phyloP scores from a whole-genome alignment of 1,140 invertebrate species.

The Euglossa dilemma region DNA sequence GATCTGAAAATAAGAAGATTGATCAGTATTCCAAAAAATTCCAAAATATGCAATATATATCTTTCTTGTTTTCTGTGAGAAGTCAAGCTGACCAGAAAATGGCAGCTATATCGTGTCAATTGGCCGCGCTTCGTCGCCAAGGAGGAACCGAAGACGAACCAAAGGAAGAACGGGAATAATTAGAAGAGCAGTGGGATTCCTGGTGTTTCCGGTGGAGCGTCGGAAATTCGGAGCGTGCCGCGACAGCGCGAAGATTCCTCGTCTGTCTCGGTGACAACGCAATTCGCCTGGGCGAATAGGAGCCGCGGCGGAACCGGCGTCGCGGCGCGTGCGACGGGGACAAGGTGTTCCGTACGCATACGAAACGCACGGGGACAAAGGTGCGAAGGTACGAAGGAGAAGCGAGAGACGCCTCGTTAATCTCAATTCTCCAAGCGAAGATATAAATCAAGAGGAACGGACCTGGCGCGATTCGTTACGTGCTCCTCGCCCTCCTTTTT shows the following conservation, averaged over 20 bases:
- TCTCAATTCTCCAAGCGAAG: slow-evolving; percentile 43
- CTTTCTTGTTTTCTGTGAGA: too few species aligned
- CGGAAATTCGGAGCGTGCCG: slow-evolving; percentile 1
- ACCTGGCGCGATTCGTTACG: slow-evolving; percentile 35
- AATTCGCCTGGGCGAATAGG: background rate
- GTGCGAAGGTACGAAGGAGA: slow-evolving; percentile 13
- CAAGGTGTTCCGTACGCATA: slow-evolving; percentile 15
- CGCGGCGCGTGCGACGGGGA: background rate
- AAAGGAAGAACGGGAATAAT: background rate
- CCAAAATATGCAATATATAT: too few species aligned
- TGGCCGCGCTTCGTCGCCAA: too few species aligned
- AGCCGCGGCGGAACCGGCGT: background rate
- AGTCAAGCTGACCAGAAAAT: too few species aligned
- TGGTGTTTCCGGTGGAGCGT: background rate
- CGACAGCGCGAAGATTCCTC: background rate
- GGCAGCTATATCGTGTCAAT: too few species aligned
- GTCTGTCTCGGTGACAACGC: background rate
- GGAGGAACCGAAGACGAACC: too few species aligned
- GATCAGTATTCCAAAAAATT: too few species aligned
- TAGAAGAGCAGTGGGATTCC: background rate
- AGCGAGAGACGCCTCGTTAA: slow-evolving; percentile 41
- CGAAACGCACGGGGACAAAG: slow-evolving; percentile 13
- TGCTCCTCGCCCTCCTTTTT: background rate
- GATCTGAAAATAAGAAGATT: too few species aligned
- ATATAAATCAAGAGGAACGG: slow-evolving; percentile 47